Evolutionary conservation across 2,113 vertebrate species (phyloP).

Genomic region (Cephalophus harveyi): DNA sequence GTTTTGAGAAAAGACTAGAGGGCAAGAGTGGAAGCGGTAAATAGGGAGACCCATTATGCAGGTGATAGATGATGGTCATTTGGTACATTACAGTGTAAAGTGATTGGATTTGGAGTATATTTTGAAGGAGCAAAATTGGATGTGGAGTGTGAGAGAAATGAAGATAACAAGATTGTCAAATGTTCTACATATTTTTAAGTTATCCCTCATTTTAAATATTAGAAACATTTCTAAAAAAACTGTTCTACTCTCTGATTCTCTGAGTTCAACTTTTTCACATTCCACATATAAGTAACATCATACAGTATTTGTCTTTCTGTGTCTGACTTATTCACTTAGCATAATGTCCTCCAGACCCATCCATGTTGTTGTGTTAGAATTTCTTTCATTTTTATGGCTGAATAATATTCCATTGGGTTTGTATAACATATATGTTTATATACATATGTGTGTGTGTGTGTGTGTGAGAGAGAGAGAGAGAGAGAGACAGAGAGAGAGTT

Average conservation of each 20-base stretch:
- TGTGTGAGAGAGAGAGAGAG: background rate
- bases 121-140: background rate
- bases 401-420: background rate
- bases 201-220: background rate
- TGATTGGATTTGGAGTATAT: background rate
- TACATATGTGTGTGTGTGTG: fast-evolving
- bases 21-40: background rate
- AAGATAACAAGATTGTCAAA: background rate
- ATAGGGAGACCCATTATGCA: background rate
- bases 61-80: background rate
- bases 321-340: background rate
- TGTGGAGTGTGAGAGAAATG: background rate
- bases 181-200: background rate
- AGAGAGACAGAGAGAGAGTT: no score
- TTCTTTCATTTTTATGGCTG: background rate
- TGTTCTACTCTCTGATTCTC: background rate
- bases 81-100: background rate
- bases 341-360: background rate
- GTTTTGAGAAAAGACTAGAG: background rate
- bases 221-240: background rate
- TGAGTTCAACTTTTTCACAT: background rate
- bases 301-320: background rate
- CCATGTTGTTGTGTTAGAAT: background rate
- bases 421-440: background rate
- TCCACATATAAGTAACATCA: background rate